Evolutionary conservation across 1,140 invertebrate genomes (phyloP).

Genomic region (Listronotus bonariensis): DNA sequence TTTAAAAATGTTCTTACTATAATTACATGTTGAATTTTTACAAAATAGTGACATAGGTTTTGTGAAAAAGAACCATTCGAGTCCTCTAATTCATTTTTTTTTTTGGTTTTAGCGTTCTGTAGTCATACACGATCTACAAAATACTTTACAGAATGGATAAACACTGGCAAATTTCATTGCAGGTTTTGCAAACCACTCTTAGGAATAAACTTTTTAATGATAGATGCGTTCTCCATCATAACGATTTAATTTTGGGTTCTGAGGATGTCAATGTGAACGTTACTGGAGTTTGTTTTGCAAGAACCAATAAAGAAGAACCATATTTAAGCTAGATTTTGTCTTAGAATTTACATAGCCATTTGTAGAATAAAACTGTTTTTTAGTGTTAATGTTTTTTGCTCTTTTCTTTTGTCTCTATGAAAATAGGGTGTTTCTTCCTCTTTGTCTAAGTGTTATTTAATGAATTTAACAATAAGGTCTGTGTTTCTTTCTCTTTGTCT

Average conservation of each 20-base stretch:
- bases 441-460: no score
- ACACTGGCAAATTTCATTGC: slow-evolving; percentile 50
- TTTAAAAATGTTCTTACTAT: no score
- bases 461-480: no score
- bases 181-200: slow-evolving; percentile 51
- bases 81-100: background rate
- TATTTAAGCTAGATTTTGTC: slow-evolving; percentile 50
- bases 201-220: background rate
- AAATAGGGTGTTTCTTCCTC: no score
- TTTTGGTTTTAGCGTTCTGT: slow-evolving; percentile 40
- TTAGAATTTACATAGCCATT: no score
- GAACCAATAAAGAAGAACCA: slow-evolving; percentile 61
- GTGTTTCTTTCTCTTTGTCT: no score
- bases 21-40: slow-evolving; percentile 3
- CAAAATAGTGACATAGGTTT: background rate
- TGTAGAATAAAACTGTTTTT: no score
- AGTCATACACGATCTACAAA: slow-evolving; percentile 40
- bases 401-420: no score
- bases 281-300: slow-evolving; percentile 57
- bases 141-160: slow-evolving; percentile 52
- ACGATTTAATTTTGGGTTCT: slow-evolving; percentile 52
- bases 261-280: slow-evolving; percentile 50
- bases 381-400: no score
- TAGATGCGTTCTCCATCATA: slow-evolving; percentile 4
- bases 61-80: background rate